phyloP scores from a whole-genome alignment of 2,797 vertebrate genomes.

The Pangasius mekongensis region DNA sequence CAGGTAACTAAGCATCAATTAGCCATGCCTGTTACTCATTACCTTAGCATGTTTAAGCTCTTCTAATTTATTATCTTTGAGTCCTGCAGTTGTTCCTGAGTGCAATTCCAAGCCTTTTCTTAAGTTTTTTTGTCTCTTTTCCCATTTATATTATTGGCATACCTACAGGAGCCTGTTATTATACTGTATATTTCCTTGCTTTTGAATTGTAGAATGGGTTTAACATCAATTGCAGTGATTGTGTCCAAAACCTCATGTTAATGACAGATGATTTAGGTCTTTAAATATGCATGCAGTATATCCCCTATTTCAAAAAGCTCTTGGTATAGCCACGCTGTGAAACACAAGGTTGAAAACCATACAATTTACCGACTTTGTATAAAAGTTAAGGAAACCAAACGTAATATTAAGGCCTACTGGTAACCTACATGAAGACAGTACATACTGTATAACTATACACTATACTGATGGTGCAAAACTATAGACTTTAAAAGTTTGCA shows the following conservation, averaged over 20 bases:
- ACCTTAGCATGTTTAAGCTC: neutral
- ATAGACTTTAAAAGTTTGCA: neutral
- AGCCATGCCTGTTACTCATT: neutral
- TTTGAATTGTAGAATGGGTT: neutral
- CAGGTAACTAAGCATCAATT: neutral
- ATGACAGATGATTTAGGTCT: neutral
- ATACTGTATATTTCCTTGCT: neutral
- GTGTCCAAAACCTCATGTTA: neutral
- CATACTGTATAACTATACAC: neutral
- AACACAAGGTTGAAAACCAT: neutral
- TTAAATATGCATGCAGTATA: neutral
- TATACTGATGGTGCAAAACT: neutral
- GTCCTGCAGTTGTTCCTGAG: neutral
- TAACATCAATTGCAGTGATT: neutral
- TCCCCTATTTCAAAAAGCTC: neutral
- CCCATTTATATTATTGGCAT: too few species aligned
- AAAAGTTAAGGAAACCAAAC: neutral
- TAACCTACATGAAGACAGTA: neutral
- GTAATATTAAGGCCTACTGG: neutral
- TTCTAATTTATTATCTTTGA: neutral
- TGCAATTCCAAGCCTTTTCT: neutral
- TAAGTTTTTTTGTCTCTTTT: neutral
- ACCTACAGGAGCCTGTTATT: neutral
- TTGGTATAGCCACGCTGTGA: neutral
- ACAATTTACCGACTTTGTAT: neutral